phyloP scores from a whole-genome alignment of 1,140 invertebrate genomes.

The Drosophila kikkawai region DNA sequence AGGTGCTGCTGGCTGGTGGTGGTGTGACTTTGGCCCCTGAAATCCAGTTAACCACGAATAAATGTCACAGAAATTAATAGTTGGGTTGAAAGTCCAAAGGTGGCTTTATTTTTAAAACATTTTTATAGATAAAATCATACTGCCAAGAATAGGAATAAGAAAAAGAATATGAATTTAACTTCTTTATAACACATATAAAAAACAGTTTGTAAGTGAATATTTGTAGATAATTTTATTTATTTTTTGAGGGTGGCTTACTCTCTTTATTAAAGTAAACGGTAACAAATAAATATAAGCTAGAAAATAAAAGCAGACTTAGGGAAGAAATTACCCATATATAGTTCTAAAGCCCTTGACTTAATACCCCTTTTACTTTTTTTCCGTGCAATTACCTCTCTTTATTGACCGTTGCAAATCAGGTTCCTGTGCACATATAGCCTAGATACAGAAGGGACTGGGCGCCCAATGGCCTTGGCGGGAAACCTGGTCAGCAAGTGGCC shows the following conservation, averaged over 20 bases:
- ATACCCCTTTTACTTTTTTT: not conserved
- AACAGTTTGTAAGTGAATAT: too few relatives aligned
- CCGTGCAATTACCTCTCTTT: conserved; percentile 1
- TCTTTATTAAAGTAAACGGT: not conserved
- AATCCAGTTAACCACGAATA: conserved; percentile 6
- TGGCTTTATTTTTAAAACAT: not conserved
- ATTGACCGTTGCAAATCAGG: conserved; percentile 30
- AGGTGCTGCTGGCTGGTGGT: conserved; percentile 42
- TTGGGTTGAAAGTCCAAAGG: not conserved
- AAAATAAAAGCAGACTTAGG: not conserved
- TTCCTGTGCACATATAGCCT: conserved; percentile 20
- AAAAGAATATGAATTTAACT: too few relatives aligned
- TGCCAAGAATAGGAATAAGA: too few relatives aligned
- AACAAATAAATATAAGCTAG: too few relatives aligned
- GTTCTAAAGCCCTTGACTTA: not conserved
- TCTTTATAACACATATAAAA: too few relatives aligned
- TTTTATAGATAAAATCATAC: too few relatives aligned
- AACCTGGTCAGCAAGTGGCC: conserved; percentile 16
- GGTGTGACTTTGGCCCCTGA: conserved; percentile 22
- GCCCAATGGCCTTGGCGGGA: conserved; percentile 27
- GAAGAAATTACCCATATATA: not conserved
- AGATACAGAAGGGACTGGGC: conserved; percentile 35
- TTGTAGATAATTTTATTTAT: too few relatives aligned
- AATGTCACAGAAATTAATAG: not conserved
- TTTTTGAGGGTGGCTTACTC: too few relatives aligned